phyloP scores from a whole-genome alignment of 2,113 vertebrate species.

The Microcebus ravelobensis region DNA sequence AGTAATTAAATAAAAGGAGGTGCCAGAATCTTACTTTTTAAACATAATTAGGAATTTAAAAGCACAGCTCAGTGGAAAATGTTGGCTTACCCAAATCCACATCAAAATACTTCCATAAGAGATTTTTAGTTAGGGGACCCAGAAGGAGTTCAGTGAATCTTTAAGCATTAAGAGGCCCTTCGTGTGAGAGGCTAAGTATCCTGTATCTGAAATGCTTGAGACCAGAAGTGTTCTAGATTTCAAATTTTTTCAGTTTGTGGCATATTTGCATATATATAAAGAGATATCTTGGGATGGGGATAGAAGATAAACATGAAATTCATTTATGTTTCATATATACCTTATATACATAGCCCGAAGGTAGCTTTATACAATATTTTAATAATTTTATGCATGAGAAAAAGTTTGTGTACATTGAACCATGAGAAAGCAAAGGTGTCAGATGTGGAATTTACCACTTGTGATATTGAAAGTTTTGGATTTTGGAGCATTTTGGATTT shows the following conservation, averaged over 20 bases:
- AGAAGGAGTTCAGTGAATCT: neutral
- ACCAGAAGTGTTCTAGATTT: neutral
- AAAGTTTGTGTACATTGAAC: neutral
- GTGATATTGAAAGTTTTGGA: neutral
- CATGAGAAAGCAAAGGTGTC: neutral
- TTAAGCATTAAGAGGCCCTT: rapidly evolving
- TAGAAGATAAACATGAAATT: neutral
- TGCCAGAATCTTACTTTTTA: too few species aligned
- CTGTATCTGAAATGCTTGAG: neutral
- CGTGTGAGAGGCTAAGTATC: neutral
- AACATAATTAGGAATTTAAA: neutral
- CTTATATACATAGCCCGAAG: neutral
- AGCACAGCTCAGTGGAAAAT: neutral
- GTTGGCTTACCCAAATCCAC: neutral
- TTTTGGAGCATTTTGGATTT: neutral
- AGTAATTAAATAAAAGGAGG: neutral
- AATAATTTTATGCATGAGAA: neutral
- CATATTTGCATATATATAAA: neutral
- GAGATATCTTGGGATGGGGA: neutral
- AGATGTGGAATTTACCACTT: neutral
- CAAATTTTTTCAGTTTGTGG: neutral
- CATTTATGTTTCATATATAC: neutral
- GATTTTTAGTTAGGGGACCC: neutral
- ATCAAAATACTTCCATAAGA: neutral
- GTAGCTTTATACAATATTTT: neutral